Evolutionary conservation across 1,140 invertebrate species (phyloP).

Genomic region (Neodiprion lecontei): DNA sequence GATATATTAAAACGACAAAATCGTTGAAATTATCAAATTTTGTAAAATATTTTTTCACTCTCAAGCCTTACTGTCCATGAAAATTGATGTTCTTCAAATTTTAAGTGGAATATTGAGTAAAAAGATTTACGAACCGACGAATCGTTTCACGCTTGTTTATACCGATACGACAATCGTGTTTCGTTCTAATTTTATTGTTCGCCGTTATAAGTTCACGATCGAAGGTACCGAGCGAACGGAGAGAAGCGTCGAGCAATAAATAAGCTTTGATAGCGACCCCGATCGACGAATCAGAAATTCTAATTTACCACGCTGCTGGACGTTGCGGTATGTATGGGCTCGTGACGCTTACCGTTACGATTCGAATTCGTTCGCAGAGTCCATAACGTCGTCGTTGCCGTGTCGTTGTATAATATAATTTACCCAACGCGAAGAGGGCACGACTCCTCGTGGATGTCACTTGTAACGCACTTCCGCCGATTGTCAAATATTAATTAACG

Average conservation of each 20-base stretch:
- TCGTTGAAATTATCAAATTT: too few relatives aligned
- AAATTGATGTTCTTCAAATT: too few relatives aligned
- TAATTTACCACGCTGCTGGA: neutral
- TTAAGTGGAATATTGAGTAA: too few relatives aligned
- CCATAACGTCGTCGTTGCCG: neutral
- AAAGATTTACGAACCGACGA: too few relatives aligned
- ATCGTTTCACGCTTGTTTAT: too few relatives aligned
- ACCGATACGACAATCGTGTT: too few relatives aligned
- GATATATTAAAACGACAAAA: too few relatives aligned
- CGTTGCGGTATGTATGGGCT: neutral
- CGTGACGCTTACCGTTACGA: neutral
- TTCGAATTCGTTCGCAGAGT: neutral
- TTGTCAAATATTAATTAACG: slow-evolving; percentile 49
- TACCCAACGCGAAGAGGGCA: neutral
- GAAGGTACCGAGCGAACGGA: too few relatives aligned
- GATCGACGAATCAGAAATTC: slow-evolving; percentile 2
- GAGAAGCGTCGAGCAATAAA: neutral
- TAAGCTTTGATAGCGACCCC: neutral
- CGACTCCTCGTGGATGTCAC: neutral
- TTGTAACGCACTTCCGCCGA: slow-evolving; percentile 49
- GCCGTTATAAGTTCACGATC: too few relatives aligned
- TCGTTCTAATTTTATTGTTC: too few relatives aligned
- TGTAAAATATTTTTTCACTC: too few relatives aligned
- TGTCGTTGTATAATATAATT: neutral
- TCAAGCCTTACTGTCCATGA: too few relatives aligned